Conservation (phyloP, 2,888 invertebrate species). For the Trilocha varians region DNA sequence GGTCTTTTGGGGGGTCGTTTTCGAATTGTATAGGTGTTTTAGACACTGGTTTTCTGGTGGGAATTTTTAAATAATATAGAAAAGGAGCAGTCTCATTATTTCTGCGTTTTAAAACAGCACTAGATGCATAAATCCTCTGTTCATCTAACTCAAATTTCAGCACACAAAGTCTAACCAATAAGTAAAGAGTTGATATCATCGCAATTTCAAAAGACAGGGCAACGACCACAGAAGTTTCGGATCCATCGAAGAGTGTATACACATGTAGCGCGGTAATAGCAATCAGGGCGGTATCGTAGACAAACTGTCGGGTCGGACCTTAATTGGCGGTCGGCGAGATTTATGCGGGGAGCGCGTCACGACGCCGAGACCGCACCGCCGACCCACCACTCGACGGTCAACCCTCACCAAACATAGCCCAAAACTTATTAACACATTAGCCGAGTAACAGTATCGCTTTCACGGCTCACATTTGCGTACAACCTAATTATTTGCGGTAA, state of each 20-base stretch:
- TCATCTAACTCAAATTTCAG: no score
- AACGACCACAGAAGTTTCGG: background rate
- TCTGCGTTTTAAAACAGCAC: no score
- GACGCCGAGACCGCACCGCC: slow-evolving; percentile 37
- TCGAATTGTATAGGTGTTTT: no score
- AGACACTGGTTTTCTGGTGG: no score
- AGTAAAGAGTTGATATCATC: no score
- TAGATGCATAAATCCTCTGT: no score
- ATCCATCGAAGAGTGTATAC: background rate
- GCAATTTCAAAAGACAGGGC: no score
- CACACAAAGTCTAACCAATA: no score
- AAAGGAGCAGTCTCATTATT: no score
- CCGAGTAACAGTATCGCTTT: slow-evolving; percentile 7
- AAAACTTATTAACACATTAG: slow-evolving; percentile 26
- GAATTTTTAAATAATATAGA: no score
- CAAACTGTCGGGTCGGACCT: slow-evolving; percentile 69
- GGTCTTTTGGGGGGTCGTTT: no score
- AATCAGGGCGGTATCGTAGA: slow-evolving; percentile 71
- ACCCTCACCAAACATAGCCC: slow-evolving; percentile 26
- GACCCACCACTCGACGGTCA: slow-evolving; percentile 21
- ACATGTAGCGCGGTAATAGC: slow-evolving; percentile 49
- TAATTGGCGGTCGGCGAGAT: slow-evolving; percentile 72
- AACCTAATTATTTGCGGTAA: slow-evolving; percentile 1
- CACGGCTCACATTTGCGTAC: slow-evolving; percentile 1
- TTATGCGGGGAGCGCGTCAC: slow-evolving; percentile 67